A percentile compares a stretch with the other conserved stretches of the same genome.
These are phyloP conservation scores for Apeltes quadracus DNA, from an alignment of 2,113 vertebrate species.

Conservation along the genomic window DNA sequence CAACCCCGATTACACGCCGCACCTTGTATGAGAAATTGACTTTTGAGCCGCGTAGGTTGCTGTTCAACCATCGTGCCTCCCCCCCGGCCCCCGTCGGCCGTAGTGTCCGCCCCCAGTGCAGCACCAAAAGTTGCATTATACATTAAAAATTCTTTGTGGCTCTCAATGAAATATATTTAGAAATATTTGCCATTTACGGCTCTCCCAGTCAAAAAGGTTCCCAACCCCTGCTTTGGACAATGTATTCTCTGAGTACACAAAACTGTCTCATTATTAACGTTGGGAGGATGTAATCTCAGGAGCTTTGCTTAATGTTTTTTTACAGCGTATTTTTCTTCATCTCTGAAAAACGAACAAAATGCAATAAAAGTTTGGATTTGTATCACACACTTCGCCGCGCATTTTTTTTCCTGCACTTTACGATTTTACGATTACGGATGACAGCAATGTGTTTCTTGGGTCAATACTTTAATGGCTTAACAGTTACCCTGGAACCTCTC, in stretches of 20 bases:
- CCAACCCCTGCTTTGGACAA: too few species aligned
- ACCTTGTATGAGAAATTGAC: too few species aligned
- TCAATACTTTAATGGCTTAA: constrained; percentile 12
- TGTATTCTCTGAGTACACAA: background rate
- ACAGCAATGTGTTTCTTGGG: background rate
- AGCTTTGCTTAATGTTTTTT: background rate
- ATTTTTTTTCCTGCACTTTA: background rate
- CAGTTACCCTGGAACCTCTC: background rate
- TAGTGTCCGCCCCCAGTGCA: too few species aligned
- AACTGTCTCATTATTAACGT: background rate
- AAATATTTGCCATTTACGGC: too few species aligned
- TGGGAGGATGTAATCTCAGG: background rate
- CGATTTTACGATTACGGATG: background rate
- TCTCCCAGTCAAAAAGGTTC: too few species aligned
- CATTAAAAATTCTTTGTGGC: too few species aligned
- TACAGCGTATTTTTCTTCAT: background rate
- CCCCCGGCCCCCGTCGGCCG: too few species aligned
- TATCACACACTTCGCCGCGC: background rate
- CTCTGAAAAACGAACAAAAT: constrained; percentile 24
- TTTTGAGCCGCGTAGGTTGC: too few species aligned
- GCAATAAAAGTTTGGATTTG: background rate
- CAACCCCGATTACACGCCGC: too few species aligned
- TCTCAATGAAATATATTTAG: too few species aligned
- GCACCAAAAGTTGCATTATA: too few species aligned
- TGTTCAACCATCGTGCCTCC: too few species aligned